Base-by-base conservation (phyloP, 2,888 invertebrate genomes). In the Lucinisca nassula region DNA sequence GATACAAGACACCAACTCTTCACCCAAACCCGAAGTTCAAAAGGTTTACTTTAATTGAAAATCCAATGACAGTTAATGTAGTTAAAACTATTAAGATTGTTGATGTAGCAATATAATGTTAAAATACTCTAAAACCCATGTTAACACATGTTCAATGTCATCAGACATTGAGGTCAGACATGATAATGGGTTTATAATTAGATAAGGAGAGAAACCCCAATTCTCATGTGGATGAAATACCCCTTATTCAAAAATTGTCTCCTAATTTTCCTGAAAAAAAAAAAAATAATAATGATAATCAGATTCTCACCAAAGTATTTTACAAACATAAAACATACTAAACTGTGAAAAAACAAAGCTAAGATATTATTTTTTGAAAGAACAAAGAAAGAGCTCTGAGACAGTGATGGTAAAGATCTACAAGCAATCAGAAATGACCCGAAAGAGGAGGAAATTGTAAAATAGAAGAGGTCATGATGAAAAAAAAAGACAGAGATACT, bases 41-140 rank as follows among this genome's bases (percentile, higher is more conserved):
- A 67, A 67, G 67, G 67, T 67, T 67, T 67, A 35, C 67, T 67
- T 67, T 67, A 67, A 67, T 67, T 67, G 67, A 67, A 67, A 67
- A 67, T 67, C 67, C 67, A 67, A 67, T 67, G 35, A 67, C 67
- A 67, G 67, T 67, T 67, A 67, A 67, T 67, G 67, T 67, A 67
- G 67, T 67, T 67, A 8, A 67, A 67, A 35, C 35, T 21, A 67
- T 67, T 10, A 35, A 67, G n/a, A 21, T 30, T 67, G 67, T 67
- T 67, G 67, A 67, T 67, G 35, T 67, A 67, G 67, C 67, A 67
- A 67, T 67, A 35, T 67, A 35, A 67, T 67, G 67, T 67, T 67
- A 67, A 67, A 67, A 67, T 67, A 67, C 67, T 67, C 67, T 67
- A 67, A 30, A 67, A 67, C 30, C 67, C 21, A 67, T 67, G 67